phyloP scores from a whole-genome alignment of 2,888 invertebrate species.

The Diaphora mendica region DNA sequence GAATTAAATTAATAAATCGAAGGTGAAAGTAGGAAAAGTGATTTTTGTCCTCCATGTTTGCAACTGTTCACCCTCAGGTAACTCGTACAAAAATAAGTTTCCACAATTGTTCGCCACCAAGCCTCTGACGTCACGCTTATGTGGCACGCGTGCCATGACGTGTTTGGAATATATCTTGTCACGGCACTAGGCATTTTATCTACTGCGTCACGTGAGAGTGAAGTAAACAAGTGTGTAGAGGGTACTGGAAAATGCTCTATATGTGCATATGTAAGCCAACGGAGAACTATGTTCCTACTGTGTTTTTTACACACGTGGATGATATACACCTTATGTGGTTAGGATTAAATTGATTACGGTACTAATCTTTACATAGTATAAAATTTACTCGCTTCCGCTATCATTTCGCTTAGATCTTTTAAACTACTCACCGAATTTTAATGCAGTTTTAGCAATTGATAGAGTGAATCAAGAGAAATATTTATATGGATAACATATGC shows the following conservation, averaged over 20 bases:
- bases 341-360: background rate
- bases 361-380: too few species aligned
- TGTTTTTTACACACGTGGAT: background rate
- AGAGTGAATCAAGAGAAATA: too few species aligned
- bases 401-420: too few species aligned
- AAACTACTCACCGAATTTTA: too few species aligned
- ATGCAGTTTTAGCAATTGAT: too few species aligned
- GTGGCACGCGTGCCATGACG: conserved; percentile 6
- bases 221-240: background rate
- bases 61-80: conserved; percentile 7
- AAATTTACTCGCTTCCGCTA: too few species aligned
- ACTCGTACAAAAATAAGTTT: conserved; percentile 8
- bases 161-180: conserved; percentile 7
- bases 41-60: too few species aligned
- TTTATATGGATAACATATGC: too few species aligned
- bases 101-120: background rate
- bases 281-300: background rate
- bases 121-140: conserved; percentile 6
- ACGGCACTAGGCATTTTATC: background rate
- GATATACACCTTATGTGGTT: background rate
- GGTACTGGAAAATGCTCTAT: background rate
- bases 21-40: too few species aligned
- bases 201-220: conserved; percentile 4
- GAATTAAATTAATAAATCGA: too few species aligned
- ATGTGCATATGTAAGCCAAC: background rate